These are phyloP conservation scores for Pilophorus perplexus DNA, from an alignment of 2,888 invertebrate species.

Conservation along the genomic window DNA sequence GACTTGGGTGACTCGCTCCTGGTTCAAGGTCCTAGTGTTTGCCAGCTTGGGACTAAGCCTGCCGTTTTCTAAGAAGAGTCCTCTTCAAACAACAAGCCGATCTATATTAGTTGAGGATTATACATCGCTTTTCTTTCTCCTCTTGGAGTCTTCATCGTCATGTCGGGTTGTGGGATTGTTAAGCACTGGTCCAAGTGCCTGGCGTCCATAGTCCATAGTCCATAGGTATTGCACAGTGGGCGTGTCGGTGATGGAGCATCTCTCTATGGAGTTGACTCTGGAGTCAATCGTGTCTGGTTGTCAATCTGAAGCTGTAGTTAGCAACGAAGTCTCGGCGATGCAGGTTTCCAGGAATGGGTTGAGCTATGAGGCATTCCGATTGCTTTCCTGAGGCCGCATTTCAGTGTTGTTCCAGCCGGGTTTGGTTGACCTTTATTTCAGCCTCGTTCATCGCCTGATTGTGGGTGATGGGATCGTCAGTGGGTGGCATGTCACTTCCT, in stretches of 20 bases:
- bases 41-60: no score
- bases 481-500: no score
- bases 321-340: not conserved
- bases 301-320: not conserved
- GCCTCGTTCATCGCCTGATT: not conserved
- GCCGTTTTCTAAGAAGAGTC: no score
- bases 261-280: not conserved
- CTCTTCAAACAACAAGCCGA: no score
- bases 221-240: not conserved
- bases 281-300: not conserved
- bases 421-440: no score
- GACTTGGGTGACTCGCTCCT: no score
- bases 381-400: not conserved
- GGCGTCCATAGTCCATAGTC: no score
- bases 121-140: no score
- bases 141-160: not conserved
- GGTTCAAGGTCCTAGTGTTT: no score
- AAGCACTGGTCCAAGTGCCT: no score
- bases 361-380: not conserved
- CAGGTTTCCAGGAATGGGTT: not conserved
- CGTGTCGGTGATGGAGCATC: not conserved
- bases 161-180: no score
- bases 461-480: not conserved
- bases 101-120: no score
- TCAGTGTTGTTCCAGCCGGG: not conserved